Base-by-base conservation (phyloP, 2,888 invertebrate species). In the Morpho helenor region DNA sequence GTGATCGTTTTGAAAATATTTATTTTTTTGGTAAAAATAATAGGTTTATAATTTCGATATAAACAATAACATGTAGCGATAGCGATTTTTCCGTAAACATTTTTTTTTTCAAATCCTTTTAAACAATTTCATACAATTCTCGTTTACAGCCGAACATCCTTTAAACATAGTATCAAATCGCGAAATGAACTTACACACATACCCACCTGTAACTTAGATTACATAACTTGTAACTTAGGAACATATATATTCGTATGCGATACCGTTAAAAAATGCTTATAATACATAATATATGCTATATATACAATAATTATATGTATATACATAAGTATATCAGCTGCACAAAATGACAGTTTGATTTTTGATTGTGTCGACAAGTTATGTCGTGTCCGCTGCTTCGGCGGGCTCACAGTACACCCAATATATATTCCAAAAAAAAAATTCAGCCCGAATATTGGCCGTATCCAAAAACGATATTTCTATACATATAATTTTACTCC, bases 391-490 rank as follows among this genome's bases (percentile, higher is more conserved):
- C 44, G 31, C 8, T 22, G 31, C 31, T 31, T 31, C 7, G 49
- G 52, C 57, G 57, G 57, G 57, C 44, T 52, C 57, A 57, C 57
- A 45, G 44, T 22, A 45, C 31, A 31, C 31, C 31, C 31, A 31
- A 31, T 43, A 49, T 39, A 52, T 40, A 40, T 22, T 22, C 46
- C n/a, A 47, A 53, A 53, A 52, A 53, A 53, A 52, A 53, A 40
- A 40, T 45, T 39, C 53, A 10, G 7, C 41, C 47, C 40, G 22
- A 46, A 46, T 10, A 39, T 8, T 52, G 39, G n/a, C 7, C 3
- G 8, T 31, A 45, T 51, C 43, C 31, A 52, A 45, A 44, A 39
- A 52, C 7, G 53, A 53, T 41, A 8, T 53, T 22, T 41, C 45
- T n/a, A 22, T 45, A 53, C 46, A 53, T 40, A 7, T 9, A 53